phyloP scores from a whole-genome alignment of 2,888 invertebrate genomes.

The Lithophane semibrunnea region DNA sequence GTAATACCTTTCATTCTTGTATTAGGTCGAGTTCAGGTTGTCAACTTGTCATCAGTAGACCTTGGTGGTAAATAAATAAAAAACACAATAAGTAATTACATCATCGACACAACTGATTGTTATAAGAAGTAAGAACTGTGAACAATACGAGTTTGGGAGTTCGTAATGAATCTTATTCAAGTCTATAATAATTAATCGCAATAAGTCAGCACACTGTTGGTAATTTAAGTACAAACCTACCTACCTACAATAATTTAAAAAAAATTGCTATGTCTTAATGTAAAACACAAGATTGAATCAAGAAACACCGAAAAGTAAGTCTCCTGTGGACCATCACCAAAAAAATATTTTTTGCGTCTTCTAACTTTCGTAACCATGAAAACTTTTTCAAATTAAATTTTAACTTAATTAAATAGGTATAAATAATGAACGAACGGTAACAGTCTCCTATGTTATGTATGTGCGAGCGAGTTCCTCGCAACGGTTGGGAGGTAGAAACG shows the following conservation, averaged over 20 bases:
- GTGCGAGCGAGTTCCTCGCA: slow-evolving; percentile 60
- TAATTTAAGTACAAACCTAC: slow-evolving; percentile 15
- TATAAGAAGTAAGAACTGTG: slow-evolving; percentile 54
- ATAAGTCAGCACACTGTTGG: slow-evolving; percentile 24
- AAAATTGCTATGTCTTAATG: not conserved
- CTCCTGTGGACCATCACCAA: not conserved
- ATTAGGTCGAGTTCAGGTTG: slow-evolving; percentile 72
- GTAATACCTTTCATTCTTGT: slow-evolving; percentile 85
- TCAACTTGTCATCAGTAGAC: slow-evolving; percentile 71
- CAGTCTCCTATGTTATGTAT: slow-evolving; percentile 48
- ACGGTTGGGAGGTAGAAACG: slow-evolving; percentile 71
- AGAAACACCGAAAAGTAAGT: slow-evolving; percentile 5
- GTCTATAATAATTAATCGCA: slow-evolving; percentile 10
- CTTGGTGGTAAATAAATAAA: slow-evolving; percentile 72
- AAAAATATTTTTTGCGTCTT: no score
- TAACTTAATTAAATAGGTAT: slow-evolving; percentile 25
- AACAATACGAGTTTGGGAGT: slow-evolving; percentile 31
- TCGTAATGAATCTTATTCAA: slow-evolving; percentile 25
- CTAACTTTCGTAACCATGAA: not conserved
- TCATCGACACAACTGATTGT: slow-evolving; percentile 47
- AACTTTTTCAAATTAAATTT: not conserved
- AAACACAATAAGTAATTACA: slow-evolving; percentile 67
- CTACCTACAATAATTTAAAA: slow-evolving; percentile 7
- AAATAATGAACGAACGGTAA: slow-evolving; percentile 53
- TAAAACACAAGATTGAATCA: slow-evolving; percentile 18